Percentiles rank a stretch among this genome's conserved stretches.
These are phyloP conservation scores for Pantala flavescens DNA, from an alignment of 1,140 invertebrate genomes.

Conservation along the genomic window DNA sequence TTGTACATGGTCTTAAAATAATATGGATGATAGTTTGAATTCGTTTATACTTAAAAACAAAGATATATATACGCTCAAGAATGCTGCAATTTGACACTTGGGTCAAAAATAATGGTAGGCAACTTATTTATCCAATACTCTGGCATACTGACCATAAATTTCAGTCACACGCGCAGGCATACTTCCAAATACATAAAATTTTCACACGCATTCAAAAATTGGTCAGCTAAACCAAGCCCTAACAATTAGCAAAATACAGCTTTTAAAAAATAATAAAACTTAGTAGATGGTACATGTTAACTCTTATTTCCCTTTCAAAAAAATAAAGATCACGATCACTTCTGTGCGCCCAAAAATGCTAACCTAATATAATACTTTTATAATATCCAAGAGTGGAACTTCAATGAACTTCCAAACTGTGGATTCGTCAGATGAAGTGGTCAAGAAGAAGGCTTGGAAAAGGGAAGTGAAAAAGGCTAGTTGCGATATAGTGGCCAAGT, in stretches of 20 bases:
- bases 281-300: neutral
- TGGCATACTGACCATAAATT: neutral
- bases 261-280: conserved; percentile 9
- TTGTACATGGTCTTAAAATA: conserved; percentile 10
- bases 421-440: neutral
- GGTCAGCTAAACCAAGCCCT: neutral
- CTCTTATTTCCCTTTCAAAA: conserved; percentile 2
- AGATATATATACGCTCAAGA: neutral
- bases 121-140: conserved; percentile 7
- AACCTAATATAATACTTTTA: conserved; percentile 11
- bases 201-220: neutral
- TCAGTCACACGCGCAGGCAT: neutral
- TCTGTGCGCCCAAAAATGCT: conserved; percentile 7
- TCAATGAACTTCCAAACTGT: neutral
- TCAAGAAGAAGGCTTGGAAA: neutral
- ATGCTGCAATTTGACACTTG: neutral
- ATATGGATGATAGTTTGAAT: conserved; percentile 1
- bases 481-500: neutral
- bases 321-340: conserved; percentile 5
- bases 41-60: conserved; percentile 9
- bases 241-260: conserved; percentile 3
- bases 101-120: conserved; percentile 8
- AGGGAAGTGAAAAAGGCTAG: neutral
- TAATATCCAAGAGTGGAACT: neutral
- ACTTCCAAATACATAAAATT: neutral